These are phyloP conservation scores for Rhynchopsitta pachyrhyncha DNA, from an alignment of 2,113 vertebrate species.

Conservation along the genomic window DNA sequence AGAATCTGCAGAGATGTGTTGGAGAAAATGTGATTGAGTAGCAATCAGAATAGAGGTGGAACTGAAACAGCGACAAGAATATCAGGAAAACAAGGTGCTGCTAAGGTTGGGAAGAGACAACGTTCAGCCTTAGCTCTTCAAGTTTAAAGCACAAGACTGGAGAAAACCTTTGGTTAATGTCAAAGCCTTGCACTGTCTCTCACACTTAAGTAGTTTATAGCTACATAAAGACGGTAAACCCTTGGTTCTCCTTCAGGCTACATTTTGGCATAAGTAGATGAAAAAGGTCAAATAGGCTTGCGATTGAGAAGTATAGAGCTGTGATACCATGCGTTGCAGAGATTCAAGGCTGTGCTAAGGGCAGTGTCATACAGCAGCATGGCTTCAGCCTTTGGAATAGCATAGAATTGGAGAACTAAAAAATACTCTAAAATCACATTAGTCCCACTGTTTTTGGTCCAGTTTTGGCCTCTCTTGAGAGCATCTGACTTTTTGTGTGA, in stretches of 20 bases:
- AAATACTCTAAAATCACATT: neutral
- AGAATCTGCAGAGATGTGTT: neutral
- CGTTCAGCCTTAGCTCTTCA: neutral
- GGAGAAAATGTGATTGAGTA: neutral
- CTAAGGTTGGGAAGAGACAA: neutral
- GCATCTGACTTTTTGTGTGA: neutral
- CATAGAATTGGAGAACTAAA: neutral
- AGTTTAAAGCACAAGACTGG: neutral
- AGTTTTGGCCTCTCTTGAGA: neutral
- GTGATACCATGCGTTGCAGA: rapidly evolving
- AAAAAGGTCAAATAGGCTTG: neutral
- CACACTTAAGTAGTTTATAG: neutral
- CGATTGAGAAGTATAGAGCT: neutral
- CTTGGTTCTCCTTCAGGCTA: neutral
- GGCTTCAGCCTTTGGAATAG: neutral
- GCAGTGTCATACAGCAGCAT: neutral
- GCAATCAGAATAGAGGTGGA: neutral
- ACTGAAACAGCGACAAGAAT: neutral
- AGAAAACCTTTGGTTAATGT: neutral
- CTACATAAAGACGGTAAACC: neutral
- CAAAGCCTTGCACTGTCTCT: neutral
- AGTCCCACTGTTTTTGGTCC: neutral
- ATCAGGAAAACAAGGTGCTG: neutral
- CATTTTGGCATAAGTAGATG: neutral
- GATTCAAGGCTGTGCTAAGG: neutral